Base-by-base conservation (phyloP, 2,113 vertebrate genomes). In the Sitta europaea region DNA sequence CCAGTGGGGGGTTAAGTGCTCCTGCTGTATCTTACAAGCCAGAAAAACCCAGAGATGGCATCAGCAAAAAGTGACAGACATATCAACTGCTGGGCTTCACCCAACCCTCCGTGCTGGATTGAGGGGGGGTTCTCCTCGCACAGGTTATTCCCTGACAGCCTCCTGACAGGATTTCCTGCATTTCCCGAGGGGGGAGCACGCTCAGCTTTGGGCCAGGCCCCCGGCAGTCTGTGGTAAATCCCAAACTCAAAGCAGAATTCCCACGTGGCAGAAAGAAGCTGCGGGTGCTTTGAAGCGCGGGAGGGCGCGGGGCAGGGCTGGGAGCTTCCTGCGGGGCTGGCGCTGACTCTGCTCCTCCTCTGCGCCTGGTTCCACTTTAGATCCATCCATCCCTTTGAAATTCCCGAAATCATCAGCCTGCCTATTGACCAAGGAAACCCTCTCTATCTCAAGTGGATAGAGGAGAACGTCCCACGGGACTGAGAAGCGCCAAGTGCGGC, bases 321-420 rank as follows among this genome's bases (percentile, higher is more conserved):
- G 57, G 55, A 72, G 67, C 43, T 15, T 15, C 74, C 58, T 5
- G 72, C 72, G 43, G 55, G 73, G 43, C 78, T 42, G 76, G 1
- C 3, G 3, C 36, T 78, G 55, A 79, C 93, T 36, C 36, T 7
- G 86, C 31, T 45, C 28, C 73, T 72, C 75, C 74, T 61, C 78
- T 18, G 36, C 20, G 4, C 38, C 68, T 96, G 68, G 35, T 89
- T 86, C 90, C 97, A n/a, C 95, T 94, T 59, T 10, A 99, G 99
- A 97, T 97, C 98, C 82, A 68, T 99, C 67, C 99, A 99, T 86
- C 98, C 98, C 77, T 99, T 99, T 75, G 98, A 98, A 95, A 98
- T 98, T 72, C 98, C 99, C 24, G 98, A 99, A 29, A 86, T 99
- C 91, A 98, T 99, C 97, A 99, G 98, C 95, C 95, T 99, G 95